Evolutionary conservation across 2,797 vertebrate genomes (phyloP).

Genomic region (Hydrophis major): DNA sequence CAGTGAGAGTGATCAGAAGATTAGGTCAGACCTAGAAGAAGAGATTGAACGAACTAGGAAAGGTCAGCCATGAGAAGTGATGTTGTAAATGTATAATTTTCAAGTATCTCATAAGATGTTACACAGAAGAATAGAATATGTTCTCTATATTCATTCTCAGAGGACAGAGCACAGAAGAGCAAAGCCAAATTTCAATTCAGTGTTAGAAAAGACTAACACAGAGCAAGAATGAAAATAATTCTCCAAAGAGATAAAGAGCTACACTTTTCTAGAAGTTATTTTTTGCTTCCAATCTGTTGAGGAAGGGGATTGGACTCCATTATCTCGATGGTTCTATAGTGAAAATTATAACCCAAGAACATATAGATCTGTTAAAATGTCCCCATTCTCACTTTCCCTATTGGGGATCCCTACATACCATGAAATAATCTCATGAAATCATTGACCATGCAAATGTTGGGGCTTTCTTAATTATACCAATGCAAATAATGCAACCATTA

Average conservation of each 20-base stretch:
- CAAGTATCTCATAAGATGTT: neutral
- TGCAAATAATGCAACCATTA: neutral
- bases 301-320: neutral
- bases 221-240: neutral
- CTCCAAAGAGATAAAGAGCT: neutral
- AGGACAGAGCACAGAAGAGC: neutral
- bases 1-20: neutral
- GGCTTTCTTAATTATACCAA: conserved; percentile 6
- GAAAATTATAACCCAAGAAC: neutral
- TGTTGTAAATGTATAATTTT: neutral
- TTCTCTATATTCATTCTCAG: neutral
- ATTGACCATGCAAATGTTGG: neutral
- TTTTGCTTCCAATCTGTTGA: neutral
- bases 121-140: neutral
- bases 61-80: neutral
- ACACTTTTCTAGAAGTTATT: neutral
- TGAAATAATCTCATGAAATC: neutral
- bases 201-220: neutral
- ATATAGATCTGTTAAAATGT: neutral
- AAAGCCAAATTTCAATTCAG: neutral
- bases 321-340: neutral
- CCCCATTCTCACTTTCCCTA: neutral
- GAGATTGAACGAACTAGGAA: neutral
- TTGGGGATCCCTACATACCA: neutral
- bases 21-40: neutral